Percentiles rank a stretch among this genome's conserved stretches.
phyloP scores from a whole-genome alignment of 1,140 invertebrate genomes.

The Sitophilus oryzae region DNA sequence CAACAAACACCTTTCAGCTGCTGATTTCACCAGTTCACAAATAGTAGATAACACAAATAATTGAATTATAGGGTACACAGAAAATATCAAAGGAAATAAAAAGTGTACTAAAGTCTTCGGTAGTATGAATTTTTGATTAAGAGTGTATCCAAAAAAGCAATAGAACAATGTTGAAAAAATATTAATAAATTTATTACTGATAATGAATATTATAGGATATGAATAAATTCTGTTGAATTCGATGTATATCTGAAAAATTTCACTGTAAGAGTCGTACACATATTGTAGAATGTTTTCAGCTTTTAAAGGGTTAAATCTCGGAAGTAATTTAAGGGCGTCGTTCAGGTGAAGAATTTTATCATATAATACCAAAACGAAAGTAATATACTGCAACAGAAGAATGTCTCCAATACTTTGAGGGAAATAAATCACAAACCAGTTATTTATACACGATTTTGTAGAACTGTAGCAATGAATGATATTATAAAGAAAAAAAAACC shows the following conservation, averaged over 20 bases:
- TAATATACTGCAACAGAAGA: neutral
- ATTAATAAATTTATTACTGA: neutral
- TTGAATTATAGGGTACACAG: neutral
- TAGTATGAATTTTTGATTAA: neutral
- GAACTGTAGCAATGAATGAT: neutral
- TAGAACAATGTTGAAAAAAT: neutral
- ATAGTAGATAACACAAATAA: neutral
- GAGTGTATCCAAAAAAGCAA: conserved; percentile 1
- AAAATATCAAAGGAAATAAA: neutral
- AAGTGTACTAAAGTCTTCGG: neutral
- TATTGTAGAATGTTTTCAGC: neutral
- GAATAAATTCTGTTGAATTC: neutral
- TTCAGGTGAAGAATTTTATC: neutral
- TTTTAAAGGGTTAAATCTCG: neutral
- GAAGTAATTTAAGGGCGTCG: neutral
- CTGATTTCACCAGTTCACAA: neutral
- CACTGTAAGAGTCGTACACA: neutral
- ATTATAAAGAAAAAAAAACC: neutral
- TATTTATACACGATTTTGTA: neutral
- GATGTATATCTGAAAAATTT: neutral
- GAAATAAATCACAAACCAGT: neutral
- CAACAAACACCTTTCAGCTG: neutral
- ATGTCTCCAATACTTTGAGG: neutral
- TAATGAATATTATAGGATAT: neutral
- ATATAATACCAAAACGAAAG: neutral